These are phyloP conservation scores for Callosobruchus maculatus DNA, from an alignment of 2,888 invertebrate genomes.

Conservation along the genomic window DNA sequence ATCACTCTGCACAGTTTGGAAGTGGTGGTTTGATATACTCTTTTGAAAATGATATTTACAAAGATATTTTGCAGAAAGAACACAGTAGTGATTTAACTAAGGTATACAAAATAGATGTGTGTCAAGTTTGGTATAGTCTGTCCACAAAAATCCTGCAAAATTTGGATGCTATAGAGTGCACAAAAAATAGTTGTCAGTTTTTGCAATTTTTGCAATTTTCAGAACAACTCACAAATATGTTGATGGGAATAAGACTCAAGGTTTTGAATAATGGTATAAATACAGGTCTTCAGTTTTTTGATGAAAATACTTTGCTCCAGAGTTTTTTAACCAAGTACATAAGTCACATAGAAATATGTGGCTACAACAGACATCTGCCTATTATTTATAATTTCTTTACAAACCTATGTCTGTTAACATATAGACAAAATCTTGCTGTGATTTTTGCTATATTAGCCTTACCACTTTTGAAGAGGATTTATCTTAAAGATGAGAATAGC, in stretches of 20 bases:
- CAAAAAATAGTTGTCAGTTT: conserved; percentile 8
- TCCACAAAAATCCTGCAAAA: conserved; percentile 16
- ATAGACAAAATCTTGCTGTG: not conserved
- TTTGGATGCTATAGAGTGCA: conserved; percentile 11
- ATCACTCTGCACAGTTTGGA: conserved; percentile 7
- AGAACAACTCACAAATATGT: conserved; percentile 16
- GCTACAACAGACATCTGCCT: not conserved
- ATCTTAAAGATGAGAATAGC: not conserved
- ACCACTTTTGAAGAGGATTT: not conserved
- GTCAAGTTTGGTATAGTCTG: conserved; percentile 24
- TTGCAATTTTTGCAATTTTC: conserved; percentile 12
- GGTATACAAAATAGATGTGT: conserved; percentile 15
- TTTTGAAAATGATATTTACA: conserved; percentile 17
- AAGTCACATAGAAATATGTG: not conserved
- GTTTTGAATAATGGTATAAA: conserved; percentile 13
- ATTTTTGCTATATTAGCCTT: not conserved
- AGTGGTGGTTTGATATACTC: conserved; percentile 15
- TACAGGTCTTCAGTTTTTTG: conserved; percentile 21
- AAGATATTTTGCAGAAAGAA: conserved; percentile 12
- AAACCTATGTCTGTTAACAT: not conserved
- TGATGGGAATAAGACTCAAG: conserved; percentile 18
- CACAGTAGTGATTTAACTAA: conserved; percentile 3
- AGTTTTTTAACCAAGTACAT: not conserved
- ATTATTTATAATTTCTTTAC: not conserved
- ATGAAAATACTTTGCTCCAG: conserved; percentile 19